Evolutionary conservation across 2,888 invertebrate species (phyloP), one percentile per base, ranked within the genome.

Genomic region (Tipula confusa): DNA sequence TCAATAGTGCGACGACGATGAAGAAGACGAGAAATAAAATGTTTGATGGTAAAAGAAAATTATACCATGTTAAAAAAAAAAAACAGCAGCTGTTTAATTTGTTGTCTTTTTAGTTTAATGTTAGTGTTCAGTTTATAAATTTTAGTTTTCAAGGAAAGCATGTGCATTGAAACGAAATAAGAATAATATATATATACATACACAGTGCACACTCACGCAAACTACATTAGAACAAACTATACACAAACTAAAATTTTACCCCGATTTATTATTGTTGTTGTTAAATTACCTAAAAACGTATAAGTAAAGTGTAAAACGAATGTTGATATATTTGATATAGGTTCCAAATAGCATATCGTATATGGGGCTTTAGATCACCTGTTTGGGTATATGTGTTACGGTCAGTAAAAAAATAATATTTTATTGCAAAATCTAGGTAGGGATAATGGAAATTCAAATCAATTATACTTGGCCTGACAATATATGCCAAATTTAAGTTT

Each of bases 121-220:
- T 64, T 64, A 64, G 64, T 64, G 64, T 6, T 64, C 64, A 64
- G 64, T 64, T 24, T 64, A 80, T 80, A 80, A 15, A 80, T 80
- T 80, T 80, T 80, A 80, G 80, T 29, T 80, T n/a, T 80, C 80
- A 80, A 29, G 80, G 80, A 82, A 18, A 29, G 82, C 82, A 82
- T 82, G 82, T 82, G 82, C 82, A 82, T 82, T 82, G 82, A 33
- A 82, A 82, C 18, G 82, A 82, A 82, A 82, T 33, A 82, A 82
- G 9, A 82, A 36, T 82, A n/a, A 64, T 48, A 48, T 9, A 43
- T 64, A 64, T 9, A 64, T 9, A 64, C 48, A 48, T 9, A 64
- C 18, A 24, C 9, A 64, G 1, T n/a, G n/a, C 64, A 24, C 64
- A 43, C n/a, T n/a, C n/a, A n/a, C n/a, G 2, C 9, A 43, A n/a